These are phyloP conservation scores for Tenebrosternarchus preto DNA, from an alignment of 2,113 vertebrate species.

Conservation along the genomic window DNA sequence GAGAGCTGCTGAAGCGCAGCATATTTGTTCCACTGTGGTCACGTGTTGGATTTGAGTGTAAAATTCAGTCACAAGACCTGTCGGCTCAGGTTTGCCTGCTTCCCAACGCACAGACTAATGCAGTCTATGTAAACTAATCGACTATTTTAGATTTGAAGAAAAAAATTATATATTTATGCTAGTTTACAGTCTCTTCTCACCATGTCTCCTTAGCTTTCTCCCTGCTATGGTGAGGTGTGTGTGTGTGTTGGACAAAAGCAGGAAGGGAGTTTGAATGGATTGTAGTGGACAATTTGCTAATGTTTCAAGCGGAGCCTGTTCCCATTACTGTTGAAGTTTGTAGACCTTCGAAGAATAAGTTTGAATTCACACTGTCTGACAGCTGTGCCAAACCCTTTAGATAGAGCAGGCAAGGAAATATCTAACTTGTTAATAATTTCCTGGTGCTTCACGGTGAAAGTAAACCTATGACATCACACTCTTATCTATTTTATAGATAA, in stretches of 20 bases:
- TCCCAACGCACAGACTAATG: neutral
- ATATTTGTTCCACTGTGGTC: slow-evolving; percentile 52
- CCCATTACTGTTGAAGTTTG: slow-evolving; percentile 61
- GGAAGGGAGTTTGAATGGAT: slow-evolving; percentile 75
- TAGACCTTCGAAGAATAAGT: slow-evolving; percentile 65
- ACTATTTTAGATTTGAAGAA: neutral
- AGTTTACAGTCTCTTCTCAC: neutral
- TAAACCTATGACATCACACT: slow-evolving; percentile 9
- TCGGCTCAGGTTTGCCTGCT: neutral
- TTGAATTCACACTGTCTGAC: slow-evolving; percentile 54
- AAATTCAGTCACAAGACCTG: slow-evolving; percentile 67
- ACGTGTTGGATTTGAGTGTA: slow-evolving; percentile 53
- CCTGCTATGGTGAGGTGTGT: neutral
- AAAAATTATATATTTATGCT: neutral
- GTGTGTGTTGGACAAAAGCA: slow-evolving; percentile 71
- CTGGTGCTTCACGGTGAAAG: slow-evolving; percentile 2
- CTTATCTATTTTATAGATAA: neutral
- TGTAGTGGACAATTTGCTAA: slow-evolving; percentile 75
- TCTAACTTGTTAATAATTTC: slow-evolving; percentile 33
- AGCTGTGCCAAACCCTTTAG: slow-evolving; percentile 54
- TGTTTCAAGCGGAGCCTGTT: slow-evolving; percentile 71
- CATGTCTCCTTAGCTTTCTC: neutral
- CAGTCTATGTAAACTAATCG: neutral
- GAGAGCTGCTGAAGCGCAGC: slow-evolving; percentile 53
- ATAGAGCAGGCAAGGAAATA: neutral